Evolutionary conservation across 2,113 vertebrate genomes (phyloP).

Genomic region (Pandion haliaetus): DNA sequence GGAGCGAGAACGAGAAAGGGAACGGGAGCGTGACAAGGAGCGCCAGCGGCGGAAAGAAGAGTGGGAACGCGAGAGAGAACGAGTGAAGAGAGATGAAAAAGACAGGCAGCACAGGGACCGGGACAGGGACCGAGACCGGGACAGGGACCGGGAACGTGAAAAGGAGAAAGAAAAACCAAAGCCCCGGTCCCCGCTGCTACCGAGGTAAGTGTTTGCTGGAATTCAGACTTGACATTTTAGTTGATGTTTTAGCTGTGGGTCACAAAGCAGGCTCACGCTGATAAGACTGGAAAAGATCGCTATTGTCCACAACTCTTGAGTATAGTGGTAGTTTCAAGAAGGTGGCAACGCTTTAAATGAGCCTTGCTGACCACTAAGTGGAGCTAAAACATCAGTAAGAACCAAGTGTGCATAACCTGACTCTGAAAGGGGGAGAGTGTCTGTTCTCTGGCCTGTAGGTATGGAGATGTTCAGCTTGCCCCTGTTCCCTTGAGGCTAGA

Average conservation of each 20-base stretch:
- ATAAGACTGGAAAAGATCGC: too few species aligned
- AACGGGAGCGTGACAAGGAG: conserved; percentile 92
- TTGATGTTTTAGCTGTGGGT: not conserved
- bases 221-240: accelerated
- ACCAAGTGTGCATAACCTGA: accelerated
- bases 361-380: not conserved
- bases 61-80: conserved; percentile 74
- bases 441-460: not conserved
- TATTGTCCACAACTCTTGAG: accelerated
- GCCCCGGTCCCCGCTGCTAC: conserved; percentile 84
- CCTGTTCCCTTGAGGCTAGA: not conserved
- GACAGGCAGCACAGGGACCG: conserved; percentile 75
- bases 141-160: conserved; percentile 86
- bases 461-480: accelerated
- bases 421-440: not conserved
- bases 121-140: conserved; percentile 55
- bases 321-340: accelerated
- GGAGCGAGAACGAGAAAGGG: conserved; percentile 89
- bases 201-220: conserved; percentile 73
- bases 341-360: not conserved
- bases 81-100: conserved; percentile 79
- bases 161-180: conserved; percentile 91
- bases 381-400: not conserved
- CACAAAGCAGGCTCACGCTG: accelerated
- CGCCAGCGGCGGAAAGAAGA: conserved; percentile 85